phyloP scores from a whole-genome alignment of 2,113 vertebrate species.

The Scytalopus superciliaris region DNA sequence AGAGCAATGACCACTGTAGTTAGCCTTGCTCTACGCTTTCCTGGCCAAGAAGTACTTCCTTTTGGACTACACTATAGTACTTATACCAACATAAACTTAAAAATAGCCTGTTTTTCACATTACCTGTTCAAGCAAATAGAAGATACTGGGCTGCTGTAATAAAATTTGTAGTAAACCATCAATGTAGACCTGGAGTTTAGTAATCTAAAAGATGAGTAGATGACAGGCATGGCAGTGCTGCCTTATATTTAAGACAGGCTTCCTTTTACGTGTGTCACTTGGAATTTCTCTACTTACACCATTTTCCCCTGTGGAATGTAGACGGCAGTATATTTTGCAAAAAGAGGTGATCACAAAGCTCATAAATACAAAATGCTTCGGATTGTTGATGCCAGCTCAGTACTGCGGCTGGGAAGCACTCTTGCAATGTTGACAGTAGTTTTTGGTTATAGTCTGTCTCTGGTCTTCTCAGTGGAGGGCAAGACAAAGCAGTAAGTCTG shows the following conservation, averaged over 20 bases:
- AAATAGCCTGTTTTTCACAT: neutral
- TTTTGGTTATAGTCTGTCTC: neutral
- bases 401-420: neutral
- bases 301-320: neutral
- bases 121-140: neutral
- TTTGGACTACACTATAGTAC: neutral
- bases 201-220: neutral
- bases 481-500: neutral
- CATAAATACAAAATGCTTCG: neutral
- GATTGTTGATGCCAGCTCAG: neutral
- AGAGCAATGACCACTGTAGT: neutral
- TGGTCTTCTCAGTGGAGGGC: neutral
- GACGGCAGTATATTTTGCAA: neutral
- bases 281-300: neutral
- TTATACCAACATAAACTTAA: neutral
- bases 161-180: neutral
- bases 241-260: neutral
- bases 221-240: neutral
- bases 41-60: neutral
- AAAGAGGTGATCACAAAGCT: neutral
- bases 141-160: neutral
- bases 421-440: neutral
- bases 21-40: neutral
- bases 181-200: neutral
- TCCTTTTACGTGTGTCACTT: neutral